These are phyloP conservation scores for Thaumatotibia leucotreta DNA, from an alignment of 1,140 invertebrate genomes.

Conservation along the genomic window DNA sequence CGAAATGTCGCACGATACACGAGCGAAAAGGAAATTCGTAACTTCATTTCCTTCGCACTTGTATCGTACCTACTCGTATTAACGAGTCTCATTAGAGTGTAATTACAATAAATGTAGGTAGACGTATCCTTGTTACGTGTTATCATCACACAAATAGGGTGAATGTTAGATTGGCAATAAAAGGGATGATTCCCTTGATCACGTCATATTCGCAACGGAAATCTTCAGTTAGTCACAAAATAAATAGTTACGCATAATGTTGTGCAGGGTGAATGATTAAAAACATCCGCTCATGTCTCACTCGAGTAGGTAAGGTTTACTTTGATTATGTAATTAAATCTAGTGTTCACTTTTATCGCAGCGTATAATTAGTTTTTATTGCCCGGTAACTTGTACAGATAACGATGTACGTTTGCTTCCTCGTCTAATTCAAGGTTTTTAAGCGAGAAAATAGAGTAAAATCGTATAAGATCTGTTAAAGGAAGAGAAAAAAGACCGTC, in stretches of 20 bases:
- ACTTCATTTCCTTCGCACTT: too few species aligned
- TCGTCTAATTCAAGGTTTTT: too few species aligned
- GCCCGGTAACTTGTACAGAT: slow-evolving; percentile 25
- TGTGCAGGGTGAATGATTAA: slow-evolving; percentile 21
- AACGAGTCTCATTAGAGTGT: too few species aligned
- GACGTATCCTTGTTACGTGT: too few species aligned
- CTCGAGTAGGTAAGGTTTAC: slow-evolving; percentile 44
- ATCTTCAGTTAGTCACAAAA: slow-evolving; percentile 32
- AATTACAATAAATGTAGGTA: too few species aligned
- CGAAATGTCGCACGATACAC: too few species aligned
- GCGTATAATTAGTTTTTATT: slow-evolving; percentile 31
- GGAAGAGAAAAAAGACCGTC: too few species aligned
- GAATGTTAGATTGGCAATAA: not conserved
- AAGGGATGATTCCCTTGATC: not conserved
- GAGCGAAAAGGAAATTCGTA: too few species aligned
- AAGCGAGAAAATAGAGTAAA: too few species aligned
- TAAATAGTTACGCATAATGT: slow-evolving; percentile 33
- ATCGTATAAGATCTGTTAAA: too few species aligned
- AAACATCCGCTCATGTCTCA: slow-evolving; percentile 45
- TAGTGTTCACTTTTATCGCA: slow-evolving; percentile 44
- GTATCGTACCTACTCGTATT: too few species aligned
- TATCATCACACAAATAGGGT: not conserved
- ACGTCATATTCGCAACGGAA: slow-evolving; percentile 12
- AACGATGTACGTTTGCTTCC: not conserved
- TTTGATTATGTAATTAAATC: slow-evolving; percentile 44